These are phyloP conservation scores for Onychomys torridus DNA, from an alignment of 2,797 vertebrate genomes.

Conservation along the genomic window DNA sequence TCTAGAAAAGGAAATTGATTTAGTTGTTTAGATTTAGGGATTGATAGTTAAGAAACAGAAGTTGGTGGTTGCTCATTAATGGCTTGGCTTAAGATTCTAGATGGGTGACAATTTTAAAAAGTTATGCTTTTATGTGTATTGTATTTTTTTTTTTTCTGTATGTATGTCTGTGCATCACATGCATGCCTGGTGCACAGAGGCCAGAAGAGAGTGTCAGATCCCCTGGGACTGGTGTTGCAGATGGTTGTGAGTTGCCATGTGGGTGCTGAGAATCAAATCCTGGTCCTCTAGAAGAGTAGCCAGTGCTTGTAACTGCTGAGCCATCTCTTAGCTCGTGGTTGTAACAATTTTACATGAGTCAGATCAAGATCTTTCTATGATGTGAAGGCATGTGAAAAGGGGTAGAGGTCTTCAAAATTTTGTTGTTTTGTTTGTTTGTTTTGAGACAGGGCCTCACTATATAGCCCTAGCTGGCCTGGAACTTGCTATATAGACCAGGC, in stretches of 20 bases:
- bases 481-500: neutral
- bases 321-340: neutral
- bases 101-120: neutral
- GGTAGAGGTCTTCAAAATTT: neutral
- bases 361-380: neutral
- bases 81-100: neutral
- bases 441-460: neutral
- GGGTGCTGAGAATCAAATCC: neutral
- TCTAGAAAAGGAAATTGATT: conserved; percentile 14
- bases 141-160: neutral
- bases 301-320: neutral
- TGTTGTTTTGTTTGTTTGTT: neutral
- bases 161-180: neutral
- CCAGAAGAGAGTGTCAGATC: neutral
- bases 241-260: neutral
- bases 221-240: neutral
- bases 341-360: conserved; percentile 12
- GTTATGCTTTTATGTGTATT: neutral
- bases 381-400: conserved; percentile 19
- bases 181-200: neutral
- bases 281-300: neutral
- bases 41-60: conserved; percentile 20
- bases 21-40: neutral
- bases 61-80: conserved; percentile 12
- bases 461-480: neutral